These are phyloP conservation scores for Drosophila neonasuta DNA, from an alignment of 2,888 invertebrate species.

Conservation along the genomic window DNA sequence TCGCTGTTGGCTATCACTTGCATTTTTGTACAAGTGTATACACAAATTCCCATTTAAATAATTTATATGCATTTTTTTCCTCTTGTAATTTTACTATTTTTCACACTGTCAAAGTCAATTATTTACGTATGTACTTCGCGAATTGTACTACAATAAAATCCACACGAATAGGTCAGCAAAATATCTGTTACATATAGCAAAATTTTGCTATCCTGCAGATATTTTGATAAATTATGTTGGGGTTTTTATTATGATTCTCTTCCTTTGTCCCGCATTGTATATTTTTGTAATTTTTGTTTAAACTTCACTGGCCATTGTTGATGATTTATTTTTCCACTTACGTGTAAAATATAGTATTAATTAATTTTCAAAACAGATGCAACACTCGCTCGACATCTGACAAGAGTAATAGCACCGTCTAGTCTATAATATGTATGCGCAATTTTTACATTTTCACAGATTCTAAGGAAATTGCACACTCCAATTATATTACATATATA, in stretches of 20 bases:
- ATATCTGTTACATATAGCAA: neutral
- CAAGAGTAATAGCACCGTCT: slow-evolving; percentile 11
- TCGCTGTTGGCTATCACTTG: slow-evolving; percentile 55
- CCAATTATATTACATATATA: neutral
- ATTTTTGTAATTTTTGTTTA: slow-evolving; percentile 20
- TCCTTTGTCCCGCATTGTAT: slow-evolving; percentile 11
- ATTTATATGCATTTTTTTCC: slow-evolving; percentile 13
- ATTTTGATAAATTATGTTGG: neutral
- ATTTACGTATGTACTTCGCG: slow-evolving; percentile 39
- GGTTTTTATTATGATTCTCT: slow-evolving; percentile 14
- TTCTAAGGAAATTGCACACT: neutral
- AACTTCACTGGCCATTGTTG: slow-evolving; percentile 35
- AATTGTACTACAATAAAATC: slow-evolving; percentile 8
- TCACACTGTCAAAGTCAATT: slow-evolving; percentile 55
- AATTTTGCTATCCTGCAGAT: neutral
- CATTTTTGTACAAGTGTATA: slow-evolving; percentile 30
- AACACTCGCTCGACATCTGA: slow-evolving; percentile 35
- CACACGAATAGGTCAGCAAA: slow-evolving; percentile 14
- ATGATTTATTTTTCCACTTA: slow-evolving; percentile 70
- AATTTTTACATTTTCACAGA: slow-evolving; percentile 11
- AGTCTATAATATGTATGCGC: slow-evolving; percentile 42
- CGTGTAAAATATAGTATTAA: slow-evolving; percentile 58
- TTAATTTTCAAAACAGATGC: slow-evolving; percentile 69
- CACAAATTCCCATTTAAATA: slow-evolving; percentile 13
- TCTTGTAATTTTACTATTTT: slow-evolving; percentile 39